phyloP scores from a whole-genome alignment of 2,797 vertebrate genomes.

The Meriones psammophilus region DNA sequence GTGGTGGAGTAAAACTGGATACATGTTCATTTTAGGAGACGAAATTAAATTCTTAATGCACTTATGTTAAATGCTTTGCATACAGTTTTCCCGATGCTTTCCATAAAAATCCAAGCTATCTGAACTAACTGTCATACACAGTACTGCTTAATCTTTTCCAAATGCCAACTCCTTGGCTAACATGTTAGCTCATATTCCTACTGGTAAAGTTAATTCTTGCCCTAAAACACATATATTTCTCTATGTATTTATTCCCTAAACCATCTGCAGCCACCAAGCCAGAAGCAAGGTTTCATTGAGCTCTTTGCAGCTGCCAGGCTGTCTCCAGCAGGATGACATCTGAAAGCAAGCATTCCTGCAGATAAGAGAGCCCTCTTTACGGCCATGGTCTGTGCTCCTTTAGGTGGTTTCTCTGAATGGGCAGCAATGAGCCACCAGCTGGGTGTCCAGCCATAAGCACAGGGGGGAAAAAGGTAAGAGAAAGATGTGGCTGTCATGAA shows the following conservation, averaged over 20 bases:
- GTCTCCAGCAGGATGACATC: not conserved
- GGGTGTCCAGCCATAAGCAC: too few relatives aligned
- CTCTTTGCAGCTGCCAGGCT: not conserved
- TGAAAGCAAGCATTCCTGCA: not conserved
- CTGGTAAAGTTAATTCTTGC: constrained; percentile 1
- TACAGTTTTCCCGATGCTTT: constrained; percentile 22
- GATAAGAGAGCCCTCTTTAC: not conserved
- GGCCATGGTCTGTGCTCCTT: not conserved
- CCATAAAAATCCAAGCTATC: constrained; percentile 15
- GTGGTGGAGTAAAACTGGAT: constrained; percentile 53
- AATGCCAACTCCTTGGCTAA: not conserved
- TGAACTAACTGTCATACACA: not conserved
- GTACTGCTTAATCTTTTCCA: not conserved
- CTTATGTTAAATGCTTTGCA: constrained; percentile 51
- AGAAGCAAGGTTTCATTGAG: not conserved
- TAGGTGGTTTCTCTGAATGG: not conserved
- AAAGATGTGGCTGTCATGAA: not conserved
- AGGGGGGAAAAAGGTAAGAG: not conserved
- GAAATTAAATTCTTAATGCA: constrained; percentile 70
- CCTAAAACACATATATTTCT: not conserved
- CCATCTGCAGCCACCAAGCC: not conserved
- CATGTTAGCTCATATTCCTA: not conserved
- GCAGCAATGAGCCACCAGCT: not conserved
- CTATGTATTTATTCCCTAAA: not conserved
- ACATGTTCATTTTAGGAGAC: constrained; percentile 53